Base-by-base conservation (phyloP, 2,113 vertebrate species). In the Oxyura jamaicensis region DNA sequence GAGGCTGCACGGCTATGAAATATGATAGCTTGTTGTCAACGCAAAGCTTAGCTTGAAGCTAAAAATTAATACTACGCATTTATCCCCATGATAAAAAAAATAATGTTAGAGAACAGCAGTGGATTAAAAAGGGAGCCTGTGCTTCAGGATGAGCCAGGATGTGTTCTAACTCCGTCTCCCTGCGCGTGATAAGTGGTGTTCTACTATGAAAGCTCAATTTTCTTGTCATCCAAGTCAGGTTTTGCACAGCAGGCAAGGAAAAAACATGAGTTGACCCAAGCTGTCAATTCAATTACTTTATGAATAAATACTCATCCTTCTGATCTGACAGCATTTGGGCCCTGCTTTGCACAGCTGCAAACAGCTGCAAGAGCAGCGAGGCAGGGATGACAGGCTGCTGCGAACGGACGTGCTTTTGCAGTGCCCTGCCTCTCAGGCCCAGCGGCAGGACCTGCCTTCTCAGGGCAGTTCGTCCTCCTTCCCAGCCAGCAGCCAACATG, bases 261-360 rank as follows among this genome's bases (percentile, higher is more conserved):
- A 16, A 52, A 53, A 28, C 68, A 42, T 6, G 25, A 78, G 15
- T 63, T 92, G 81, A 76, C 59, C 41, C 67, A 91, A 91, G 33
- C 41, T 94, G 58, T 63, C 36, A 33, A 60, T 83, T 93, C 79
- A 60, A 75, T 92, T 91, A 17, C 31, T 83, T 93, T 66, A 55
- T n/a, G 60, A 65, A 75, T 48, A 44, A 87, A 75, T 8, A 13
- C 8, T 31, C 44, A 16, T 33, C 55, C 33, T 55, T 76, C 42
- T n/a, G 41, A 31, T 36, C 39, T 6, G 19, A 44, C 59, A 67
- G 79, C 36, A 53, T 60, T 89, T 48, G 48, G 31, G 60, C 66
- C 23, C 48, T 48, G 36, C 8, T 69, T 68, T 89, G 65, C 62
- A 56, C 67, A 83, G 67, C 74, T 89, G 77, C 55, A 65, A 73